Base-by-base conservation (phyloP, 1,140 invertebrate genomes). In the Drosophila ficusphila region DNA sequence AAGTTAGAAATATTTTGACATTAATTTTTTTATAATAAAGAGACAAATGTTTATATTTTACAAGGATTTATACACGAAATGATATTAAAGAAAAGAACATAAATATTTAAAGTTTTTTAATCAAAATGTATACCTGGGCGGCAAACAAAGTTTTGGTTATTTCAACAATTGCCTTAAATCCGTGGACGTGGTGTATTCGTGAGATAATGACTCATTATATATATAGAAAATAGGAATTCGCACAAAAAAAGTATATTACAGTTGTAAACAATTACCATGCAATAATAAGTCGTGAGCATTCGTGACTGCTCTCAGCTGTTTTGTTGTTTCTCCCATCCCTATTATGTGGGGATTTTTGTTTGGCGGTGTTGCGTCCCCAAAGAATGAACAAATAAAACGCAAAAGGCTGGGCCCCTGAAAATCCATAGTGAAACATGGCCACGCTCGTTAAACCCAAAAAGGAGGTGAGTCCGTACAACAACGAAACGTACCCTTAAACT, bases 381-480 rank as follows among this genome's bases (percentile, higher is more conserved):
- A 23, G n/a, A 44, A 48, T 70, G 36, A 46, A 44, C 27, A 39
- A 72, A 41, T 51, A 72, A 41, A 65, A 61, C 31, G 44, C 31
- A 60, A 57, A 52, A 42, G 39, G 18, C 11, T 9, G 6, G 9
- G 33, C 5, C 9, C 19, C 19, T 21, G 31, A 21, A 34, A 41
- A 42, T n/a, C 38, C 5, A 19, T 31, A 18, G 23, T 21, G 11
- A 54, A 73, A 39, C 21, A 90, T 90, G 89, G 89, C 89, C 8
- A 90, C 89, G n/a, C 65, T 90, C 33, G 79, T 68, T 11, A 90
- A 90, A 60, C 79, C 89, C 16, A 90, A 90, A 46, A 90, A 79
- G 41, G 52, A 56, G 47, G 83, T 90, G 56, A 53, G 60, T 58
- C 21, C 9, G 7, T 25, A 46, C 4, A 39, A 4, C 9, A 9